These are phyloP conservation scores for human (Homo sapiens) DNA, from an alignment of 2,113 vertebrate genomes.

Conservation along the genomic window DNA sequence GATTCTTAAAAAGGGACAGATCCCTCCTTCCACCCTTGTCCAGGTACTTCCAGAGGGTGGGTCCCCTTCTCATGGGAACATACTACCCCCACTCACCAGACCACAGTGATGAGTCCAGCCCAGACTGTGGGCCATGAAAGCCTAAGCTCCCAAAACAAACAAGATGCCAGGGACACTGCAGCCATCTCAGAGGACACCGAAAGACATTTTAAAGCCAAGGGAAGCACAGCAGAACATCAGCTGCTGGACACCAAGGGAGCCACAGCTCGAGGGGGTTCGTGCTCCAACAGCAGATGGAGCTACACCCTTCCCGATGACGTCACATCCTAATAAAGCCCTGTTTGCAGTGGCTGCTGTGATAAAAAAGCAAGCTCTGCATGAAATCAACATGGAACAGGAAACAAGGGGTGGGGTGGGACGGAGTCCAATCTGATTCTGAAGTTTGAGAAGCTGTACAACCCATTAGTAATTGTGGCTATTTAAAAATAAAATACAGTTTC, in stretches of 20 bases:
- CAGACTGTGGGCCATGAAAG: background rate
- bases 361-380: background rate
- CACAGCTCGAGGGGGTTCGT: background rate
- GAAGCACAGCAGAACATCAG: background rate
- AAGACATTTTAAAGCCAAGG: background rate
- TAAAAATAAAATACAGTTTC: background rate
- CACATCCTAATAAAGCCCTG: background rate
- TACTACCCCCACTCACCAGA: too few species aligned
- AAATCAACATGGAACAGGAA: background rate
- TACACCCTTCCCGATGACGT: background rate
- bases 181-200: background rate
- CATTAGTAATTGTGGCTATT: background rate
- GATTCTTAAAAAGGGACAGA: background rate
- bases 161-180: background rate
- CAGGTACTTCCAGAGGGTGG: background rate
- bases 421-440: background rate
- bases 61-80: background rate
- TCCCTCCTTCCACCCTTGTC: background rate
- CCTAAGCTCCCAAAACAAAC: background rate
- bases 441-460: background rate
- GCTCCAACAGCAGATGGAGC: constrained; percentile 24
- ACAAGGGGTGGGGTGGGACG: accelerated
- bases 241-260: background rate
- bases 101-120: background rate
- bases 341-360: background rate